phyloP scores from a whole-genome alignment of 2,113 vertebrate genomes.

The Sinocyclocheilus anophthalmus region DNA sequence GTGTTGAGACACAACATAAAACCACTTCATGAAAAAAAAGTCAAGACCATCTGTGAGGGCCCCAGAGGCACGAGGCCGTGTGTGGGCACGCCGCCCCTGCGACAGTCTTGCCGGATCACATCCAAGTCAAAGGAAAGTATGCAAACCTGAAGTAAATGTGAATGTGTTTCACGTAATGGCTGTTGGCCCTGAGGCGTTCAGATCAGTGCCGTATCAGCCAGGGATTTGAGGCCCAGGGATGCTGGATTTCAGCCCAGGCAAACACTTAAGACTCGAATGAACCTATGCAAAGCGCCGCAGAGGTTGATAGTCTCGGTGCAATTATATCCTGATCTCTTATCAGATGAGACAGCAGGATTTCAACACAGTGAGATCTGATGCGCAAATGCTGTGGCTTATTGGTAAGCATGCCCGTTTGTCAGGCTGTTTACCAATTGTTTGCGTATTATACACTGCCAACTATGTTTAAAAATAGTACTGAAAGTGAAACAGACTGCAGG shows the following conservation, averaged over 20 bases:
- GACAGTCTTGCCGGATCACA: neutral
- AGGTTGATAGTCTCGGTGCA: slow-evolving; percentile 30
- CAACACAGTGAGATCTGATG: neutral
- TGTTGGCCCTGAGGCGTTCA: neutral
- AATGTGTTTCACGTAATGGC: slow-evolving; percentile 7
- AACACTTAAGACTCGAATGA: slow-evolving; percentile 29
- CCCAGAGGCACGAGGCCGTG: neutral
- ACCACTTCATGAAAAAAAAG: neutral
- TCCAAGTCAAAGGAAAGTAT: slow-evolving; percentile 49
- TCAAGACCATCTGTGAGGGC: neutral
- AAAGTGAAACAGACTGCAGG: neutral
- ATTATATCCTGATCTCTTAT: slow-evolving; percentile 17
- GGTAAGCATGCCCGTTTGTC: neutral
- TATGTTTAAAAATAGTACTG: neutral
- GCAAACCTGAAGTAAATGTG: slow-evolving; percentile 44
- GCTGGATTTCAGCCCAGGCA: slow-evolving; percentile 50
- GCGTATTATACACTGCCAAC: neutral
- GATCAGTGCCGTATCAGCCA: neutral
- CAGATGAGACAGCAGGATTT: neutral
- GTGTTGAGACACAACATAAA: neutral
- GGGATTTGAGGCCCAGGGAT: neutral
- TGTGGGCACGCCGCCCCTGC: neutral
- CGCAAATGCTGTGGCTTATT: neutral
- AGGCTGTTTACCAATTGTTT: neutral
- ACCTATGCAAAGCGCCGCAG: slow-evolving; percentile 57